Evolutionary conservation across 2,888 invertebrate genomes (phyloP), one percentile per base, ranked within the genome.

Genomic region (Epirrita christyi): DNA sequence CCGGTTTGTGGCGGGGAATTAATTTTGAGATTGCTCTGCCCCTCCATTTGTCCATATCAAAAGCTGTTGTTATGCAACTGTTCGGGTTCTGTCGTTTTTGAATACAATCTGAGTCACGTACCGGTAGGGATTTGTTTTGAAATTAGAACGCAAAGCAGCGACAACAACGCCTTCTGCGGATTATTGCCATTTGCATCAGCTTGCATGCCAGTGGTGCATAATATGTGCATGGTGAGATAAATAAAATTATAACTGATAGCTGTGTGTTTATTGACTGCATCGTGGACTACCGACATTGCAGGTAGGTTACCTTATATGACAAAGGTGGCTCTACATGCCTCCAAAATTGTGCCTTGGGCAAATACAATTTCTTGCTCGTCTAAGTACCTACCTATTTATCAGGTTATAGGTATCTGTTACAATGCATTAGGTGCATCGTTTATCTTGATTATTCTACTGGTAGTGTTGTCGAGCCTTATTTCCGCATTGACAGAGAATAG

Each of bases 101-200:
- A 86, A 85, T 84, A 88, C 81, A 85, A 88, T 86, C 86, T 91
- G 90, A 91, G 86, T 91, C 90, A 91, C 88, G 89, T 87, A 87
- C 83, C 78, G 77, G 83, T 76, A 80, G 85, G 85, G 88, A 88
- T 89, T 91, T 90, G 91, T 91, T 91, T 89, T 89, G 90, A 90
- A 91, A 91, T 86, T 88, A 82, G 88, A 88, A 83, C 88, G 83
- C 83, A 75, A 72, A 73, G 73, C 81, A 80, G 77, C 82, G 80
- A 85, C 85, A 83, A 80, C 84, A 80, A 82, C 81, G 81, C 85
- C 84, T 83, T 87, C 83, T 81, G 80, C 79, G 82, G 88, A 88
- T 85, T 88, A 88, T 86, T 85, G 82, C 76, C 73, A 76, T 80
- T 80, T 82, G 83, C 69, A 68, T 55, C 57, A 53, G 53, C 52